Percentiles rank a stretch among this genome's conserved stretches.
phyloP scores from a whole-genome alignment of 1,140 invertebrate species.

The Platorchestia sp. region DNA sequence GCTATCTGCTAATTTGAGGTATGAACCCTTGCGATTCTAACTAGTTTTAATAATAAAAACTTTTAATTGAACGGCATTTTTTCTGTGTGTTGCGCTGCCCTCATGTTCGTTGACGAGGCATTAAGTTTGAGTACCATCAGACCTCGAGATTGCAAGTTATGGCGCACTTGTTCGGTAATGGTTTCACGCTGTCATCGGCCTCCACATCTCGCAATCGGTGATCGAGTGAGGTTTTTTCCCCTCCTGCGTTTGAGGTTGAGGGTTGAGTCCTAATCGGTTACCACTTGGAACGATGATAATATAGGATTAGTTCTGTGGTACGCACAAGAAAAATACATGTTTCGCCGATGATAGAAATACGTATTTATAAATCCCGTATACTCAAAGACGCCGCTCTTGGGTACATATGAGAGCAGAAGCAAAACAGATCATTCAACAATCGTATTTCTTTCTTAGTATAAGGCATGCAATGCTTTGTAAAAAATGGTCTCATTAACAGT shows the following conservation, averaged over 20 bases:
- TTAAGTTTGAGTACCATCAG: neutral
- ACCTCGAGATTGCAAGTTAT: too few relatives aligned
- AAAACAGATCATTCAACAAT: neutral
- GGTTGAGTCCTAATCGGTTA: too few relatives aligned
- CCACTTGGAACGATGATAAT: too few relatives aligned
- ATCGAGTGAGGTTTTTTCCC: too few relatives aligned
- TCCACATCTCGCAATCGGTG: neutral
- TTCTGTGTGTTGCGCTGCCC: neutral
- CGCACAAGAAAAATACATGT: too few relatives aligned
- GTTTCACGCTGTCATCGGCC: neutral
- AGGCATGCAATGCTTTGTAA: neutral
- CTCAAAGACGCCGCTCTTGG: neutral
- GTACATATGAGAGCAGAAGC: neutral
- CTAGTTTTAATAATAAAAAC: neutral
- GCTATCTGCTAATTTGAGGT: neutral
- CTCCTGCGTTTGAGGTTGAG: too few relatives aligned
- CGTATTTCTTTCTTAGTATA: neutral
- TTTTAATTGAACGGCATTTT: neutral
- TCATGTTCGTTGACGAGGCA: neutral
- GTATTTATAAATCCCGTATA: neutral
- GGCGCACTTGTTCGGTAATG: neutral
- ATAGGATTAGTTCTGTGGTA: too few relatives aligned
- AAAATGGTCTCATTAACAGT: neutral
- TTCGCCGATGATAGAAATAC: too few relatives aligned
- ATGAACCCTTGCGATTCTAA: neutral